These are phyloP conservation scores for Rhynchonycteris naso DNA, from an alignment of 2,797 vertebrate species.

Conservation along the genomic window DNA sequence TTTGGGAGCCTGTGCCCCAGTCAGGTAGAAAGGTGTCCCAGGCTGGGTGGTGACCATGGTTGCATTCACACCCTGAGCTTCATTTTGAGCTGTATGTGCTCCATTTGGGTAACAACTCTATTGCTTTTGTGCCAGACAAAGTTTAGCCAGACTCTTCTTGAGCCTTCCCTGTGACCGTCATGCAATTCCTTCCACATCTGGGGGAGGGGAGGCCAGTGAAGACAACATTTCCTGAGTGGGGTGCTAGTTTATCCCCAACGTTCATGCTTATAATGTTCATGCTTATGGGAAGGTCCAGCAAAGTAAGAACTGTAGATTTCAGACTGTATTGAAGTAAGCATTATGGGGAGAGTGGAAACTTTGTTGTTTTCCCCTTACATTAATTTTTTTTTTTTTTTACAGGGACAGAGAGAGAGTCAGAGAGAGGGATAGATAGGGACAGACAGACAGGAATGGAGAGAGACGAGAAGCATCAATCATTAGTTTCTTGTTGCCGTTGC, in stretches of 20 bases:
- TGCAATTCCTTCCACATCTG: neutral
- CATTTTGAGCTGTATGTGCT: neutral
- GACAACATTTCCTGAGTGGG: neutral
- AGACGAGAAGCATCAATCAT: too few species aligned
- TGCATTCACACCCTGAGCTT: neutral
- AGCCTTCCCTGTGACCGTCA: neutral
- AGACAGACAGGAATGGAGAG: too few species aligned
- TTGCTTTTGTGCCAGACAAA: neutral
- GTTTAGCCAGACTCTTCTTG: neutral
- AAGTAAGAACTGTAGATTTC: slow-evolving; percentile 11
- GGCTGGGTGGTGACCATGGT: too few species aligned
- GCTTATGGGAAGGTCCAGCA: neutral
- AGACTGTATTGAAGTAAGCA: neutral
- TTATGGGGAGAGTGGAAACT: neutral
- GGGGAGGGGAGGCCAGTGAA: neutral
- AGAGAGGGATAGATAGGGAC: too few species aligned
- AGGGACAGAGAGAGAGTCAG: too few species aligned
- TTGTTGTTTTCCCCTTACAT: neutral
- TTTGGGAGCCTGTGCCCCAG: neutral
- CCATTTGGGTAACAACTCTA: neutral
- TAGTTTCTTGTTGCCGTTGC: too few species aligned
- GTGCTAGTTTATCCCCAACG: neutral
- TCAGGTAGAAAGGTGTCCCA: neutral
- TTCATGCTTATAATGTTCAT: neutral
- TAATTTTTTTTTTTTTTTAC: too few species aligned